Evolutionary conservation across 1,140 invertebrate species (phyloP), one percentile per base, ranked within the genome.

Genomic region (Eumaeus atala): DNA sequence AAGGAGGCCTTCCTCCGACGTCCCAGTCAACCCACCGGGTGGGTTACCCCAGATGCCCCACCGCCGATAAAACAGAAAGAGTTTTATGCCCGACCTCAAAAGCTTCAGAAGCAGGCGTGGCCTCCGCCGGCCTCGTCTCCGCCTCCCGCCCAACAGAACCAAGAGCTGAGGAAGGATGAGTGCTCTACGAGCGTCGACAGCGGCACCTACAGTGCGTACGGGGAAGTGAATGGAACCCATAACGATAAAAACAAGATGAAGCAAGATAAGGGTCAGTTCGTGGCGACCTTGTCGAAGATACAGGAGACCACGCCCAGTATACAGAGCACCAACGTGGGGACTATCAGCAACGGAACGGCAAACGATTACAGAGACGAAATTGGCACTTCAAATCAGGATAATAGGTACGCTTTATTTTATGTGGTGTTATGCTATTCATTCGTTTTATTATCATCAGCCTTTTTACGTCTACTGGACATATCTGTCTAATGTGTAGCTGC

Each of bases 1-100:
- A 96, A 96, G 71, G 94, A 96, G 77, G 95, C 95, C 64, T 96
- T 96, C 74, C 85, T 96, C 33, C 90, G 91, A 64, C 88, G 93
- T 53, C 94, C 94, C 1, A 91, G 90, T 64, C 90, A 92, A 64
- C 90, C 91, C 47, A 90, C 91, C 38, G 90, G 90, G 14, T 91
- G 88, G 89, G 85, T 88, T 49, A 83, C 84, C 8, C 85, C 87
- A 21, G 72, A 83, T 58, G 75, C 72, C 51, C 68, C 77, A 56
- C 81, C 84, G 53, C 71, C 83, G 17, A 89, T 89, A 18, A 90
- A 91, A 54, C 90, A 91, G 56, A 90, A 91, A 48, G 93, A 95
- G 69, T 94, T 94, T 68, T 94, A 95, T 66, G 91, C 92, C 6
- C 88, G 92, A 64, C 93, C 93, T 1, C 93, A 94, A 66, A 94